phyloP scores from a whole-genome alignment of 2,888 invertebrate genomes.

The Plagodis pulveraria region DNA sequence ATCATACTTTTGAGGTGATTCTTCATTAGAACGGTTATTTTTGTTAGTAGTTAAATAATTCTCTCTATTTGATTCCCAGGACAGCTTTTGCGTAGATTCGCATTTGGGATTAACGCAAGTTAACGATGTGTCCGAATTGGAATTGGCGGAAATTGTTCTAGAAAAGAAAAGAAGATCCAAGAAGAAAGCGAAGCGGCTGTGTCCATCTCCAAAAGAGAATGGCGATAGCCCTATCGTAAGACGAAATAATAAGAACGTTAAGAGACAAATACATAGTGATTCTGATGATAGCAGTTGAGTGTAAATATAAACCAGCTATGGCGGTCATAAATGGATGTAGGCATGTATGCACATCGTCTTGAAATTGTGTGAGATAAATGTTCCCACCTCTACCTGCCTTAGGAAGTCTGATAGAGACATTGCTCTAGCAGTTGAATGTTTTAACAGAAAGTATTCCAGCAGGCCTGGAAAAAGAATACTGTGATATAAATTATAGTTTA shows the following conservation, averaged over 20 bases:
- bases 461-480: conserved; percentile 42
- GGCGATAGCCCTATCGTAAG: conserved; percentile 65
- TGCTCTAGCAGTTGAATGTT: not conserved
- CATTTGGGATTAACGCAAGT: conserved; percentile 80
- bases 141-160: conserved; percentile 86
- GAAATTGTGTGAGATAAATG: too few species aligned
- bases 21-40: too few species aligned
- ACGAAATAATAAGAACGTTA: conserved; percentile 56
- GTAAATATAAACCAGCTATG: not conserved
- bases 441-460: conserved; percentile 27
- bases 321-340: not conserved
- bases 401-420: too few species aligned
- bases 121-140: conserved; percentile 83
- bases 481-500: conserved; percentile 57
- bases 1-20: too few species aligned
- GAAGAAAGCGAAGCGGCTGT: conserved; percentile 41
- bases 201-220: conserved; percentile 33
- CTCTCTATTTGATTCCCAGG: conserved; percentile 63
- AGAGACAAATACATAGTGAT: conserved; percentile 71
- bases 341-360: too few species aligned
- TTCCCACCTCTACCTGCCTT: too few species aligned
- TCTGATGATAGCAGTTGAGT: conserved; percentile 68
- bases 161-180: conserved; percentile 55
- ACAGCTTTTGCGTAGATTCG: conserved; percentile 87
- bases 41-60: not conserved